Percentiles rank a stretch among this genome's conserved stretches.
Evolutionary conservation across 2,113 vertebrate species (phyloP).

Genomic region (Tenebrosternarchus preto): DNA sequence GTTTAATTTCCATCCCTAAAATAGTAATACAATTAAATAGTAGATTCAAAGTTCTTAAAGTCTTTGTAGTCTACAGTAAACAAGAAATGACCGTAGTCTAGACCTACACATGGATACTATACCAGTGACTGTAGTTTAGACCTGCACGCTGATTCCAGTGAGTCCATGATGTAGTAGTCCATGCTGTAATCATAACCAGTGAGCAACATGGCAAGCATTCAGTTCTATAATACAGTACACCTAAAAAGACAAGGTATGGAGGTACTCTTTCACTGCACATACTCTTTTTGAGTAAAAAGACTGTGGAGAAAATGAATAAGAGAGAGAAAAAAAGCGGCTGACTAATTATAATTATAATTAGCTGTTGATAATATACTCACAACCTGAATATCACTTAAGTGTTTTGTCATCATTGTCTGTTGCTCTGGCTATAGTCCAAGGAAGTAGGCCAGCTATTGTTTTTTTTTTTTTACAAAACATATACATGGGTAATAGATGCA

Average conservation of each 20-base stretch:
- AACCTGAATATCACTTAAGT: not conserved
- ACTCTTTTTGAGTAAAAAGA: no score
- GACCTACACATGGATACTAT: not conserved
- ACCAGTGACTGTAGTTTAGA: constrained; percentile 5
- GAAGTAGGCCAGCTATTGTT: not conserved
- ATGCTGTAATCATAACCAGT: no score
- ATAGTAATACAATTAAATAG: not conserved
- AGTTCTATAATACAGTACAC: no score
- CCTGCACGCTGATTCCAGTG: no score
- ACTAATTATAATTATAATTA: no score
- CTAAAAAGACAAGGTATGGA: no score
- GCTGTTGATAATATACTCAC: no score
- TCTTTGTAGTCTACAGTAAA: not conserved
- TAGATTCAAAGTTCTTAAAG: not conserved
- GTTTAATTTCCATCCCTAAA: not conserved
- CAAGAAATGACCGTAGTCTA: constrained; percentile 1
- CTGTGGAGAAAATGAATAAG: not conserved
- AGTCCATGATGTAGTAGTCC: no score
- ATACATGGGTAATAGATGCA: not conserved
- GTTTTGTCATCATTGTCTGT: constrained; percentile 4
- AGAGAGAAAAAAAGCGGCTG: no score
- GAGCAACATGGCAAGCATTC: no score
- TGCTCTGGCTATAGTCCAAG: not conserved
- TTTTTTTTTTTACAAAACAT: not conserved
- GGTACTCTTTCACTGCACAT: no score